Evolutionary conservation across 2,888 invertebrate species (phyloP).

Genomic region (Papilio demoleus): DNA sequence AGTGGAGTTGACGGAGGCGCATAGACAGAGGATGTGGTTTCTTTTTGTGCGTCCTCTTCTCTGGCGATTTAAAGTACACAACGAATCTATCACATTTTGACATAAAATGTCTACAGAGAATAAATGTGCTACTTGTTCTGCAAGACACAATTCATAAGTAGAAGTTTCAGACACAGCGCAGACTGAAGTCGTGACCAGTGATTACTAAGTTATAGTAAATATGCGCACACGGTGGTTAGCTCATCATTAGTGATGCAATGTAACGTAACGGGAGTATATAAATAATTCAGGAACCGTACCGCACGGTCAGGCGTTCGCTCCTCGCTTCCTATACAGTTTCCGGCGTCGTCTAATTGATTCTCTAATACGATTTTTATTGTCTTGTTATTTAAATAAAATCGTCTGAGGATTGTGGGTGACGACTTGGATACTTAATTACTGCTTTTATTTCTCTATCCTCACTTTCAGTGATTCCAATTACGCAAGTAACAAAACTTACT

Average conservation of each 20-base stretch:
- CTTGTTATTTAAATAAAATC: constrained; percentile 62
- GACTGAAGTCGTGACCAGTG: constrained; percentile 45
- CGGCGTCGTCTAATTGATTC: constrained; percentile 60
- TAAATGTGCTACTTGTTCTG: no score
- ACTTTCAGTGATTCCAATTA: background rate
- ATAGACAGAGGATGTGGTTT: no score
- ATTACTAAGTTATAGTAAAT: constrained; percentile 61
- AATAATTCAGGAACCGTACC: constrained; percentile 66
- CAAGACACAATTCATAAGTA: constrained; percentile 26
- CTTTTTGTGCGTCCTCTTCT: no score
- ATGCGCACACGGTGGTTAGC: constrained; percentile 52
- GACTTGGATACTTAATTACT: constrained; percentile 36
- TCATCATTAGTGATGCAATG: constrained; percentile 75
- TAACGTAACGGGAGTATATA: constrained; percentile 73
- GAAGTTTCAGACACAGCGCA: constrained; percentile 41
- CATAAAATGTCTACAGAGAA: no score
- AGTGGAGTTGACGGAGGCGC: no score
- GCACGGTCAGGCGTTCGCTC: constrained; percentile 51
- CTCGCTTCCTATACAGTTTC: constrained; percentile 55
- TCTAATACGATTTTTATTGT: constrained; percentile 60
- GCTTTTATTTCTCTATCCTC: constrained; percentile 7
- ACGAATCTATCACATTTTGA: no score
- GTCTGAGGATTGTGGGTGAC: constrained; percentile 44
- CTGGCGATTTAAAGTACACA: no score
- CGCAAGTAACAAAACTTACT: no score